Evolutionary conservation across 2,113 vertebrate genomes (phyloP).

Genomic region (Gadus chalcogrammus): DNA sequence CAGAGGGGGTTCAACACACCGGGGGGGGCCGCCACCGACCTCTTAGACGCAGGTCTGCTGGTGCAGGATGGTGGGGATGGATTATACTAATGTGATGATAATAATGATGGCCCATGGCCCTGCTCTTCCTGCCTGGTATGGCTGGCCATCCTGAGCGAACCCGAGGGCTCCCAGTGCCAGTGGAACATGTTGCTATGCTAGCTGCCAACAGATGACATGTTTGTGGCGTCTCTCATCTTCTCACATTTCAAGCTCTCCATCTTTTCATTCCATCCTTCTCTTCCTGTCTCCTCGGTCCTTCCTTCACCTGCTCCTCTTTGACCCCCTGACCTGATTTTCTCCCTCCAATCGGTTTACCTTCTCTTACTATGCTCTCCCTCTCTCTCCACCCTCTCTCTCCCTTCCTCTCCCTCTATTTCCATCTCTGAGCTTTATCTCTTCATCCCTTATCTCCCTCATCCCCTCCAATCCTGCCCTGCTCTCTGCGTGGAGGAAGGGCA

Average conservation of each 20-base stretch:
- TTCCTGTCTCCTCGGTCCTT: slow-evolving; percentile 24
- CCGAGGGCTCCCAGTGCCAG: no score
- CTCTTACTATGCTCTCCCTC: slow-evolving; percentile 18
- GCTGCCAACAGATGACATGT: slow-evolving; percentile 11
- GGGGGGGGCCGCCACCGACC: no score
- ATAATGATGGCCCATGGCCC: no score
- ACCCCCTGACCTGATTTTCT: slow-evolving; percentile 69
- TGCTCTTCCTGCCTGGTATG: no score
- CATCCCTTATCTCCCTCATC: slow-evolving; percentile 81
- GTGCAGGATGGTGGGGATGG: no score
- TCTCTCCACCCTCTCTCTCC: slow-evolving; percentile 24
- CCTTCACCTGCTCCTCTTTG: slow-evolving; percentile 48
- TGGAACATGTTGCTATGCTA: no score
- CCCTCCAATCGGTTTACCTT: slow-evolving; percentile 67
- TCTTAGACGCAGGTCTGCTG: no score
- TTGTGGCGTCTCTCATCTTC: slow-evolving; percentile 1
- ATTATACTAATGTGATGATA: no score
- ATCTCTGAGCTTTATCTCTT: slow-evolving; percentile 77
- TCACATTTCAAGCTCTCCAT: slow-evolving; percentile 29
- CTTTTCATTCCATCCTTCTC: slow-evolving; percentile 8
- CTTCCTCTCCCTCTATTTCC: slow-evolving; percentile 64
- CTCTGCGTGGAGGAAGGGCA: slow-evolving; percentile 46
- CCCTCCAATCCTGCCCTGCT: slow-evolving; percentile 74
- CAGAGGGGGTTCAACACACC: no score
- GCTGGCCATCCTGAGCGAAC: no score